Conservation (phyloP, 2,797 vertebrate species). For the Thalassophryne amazonica region DNA sequence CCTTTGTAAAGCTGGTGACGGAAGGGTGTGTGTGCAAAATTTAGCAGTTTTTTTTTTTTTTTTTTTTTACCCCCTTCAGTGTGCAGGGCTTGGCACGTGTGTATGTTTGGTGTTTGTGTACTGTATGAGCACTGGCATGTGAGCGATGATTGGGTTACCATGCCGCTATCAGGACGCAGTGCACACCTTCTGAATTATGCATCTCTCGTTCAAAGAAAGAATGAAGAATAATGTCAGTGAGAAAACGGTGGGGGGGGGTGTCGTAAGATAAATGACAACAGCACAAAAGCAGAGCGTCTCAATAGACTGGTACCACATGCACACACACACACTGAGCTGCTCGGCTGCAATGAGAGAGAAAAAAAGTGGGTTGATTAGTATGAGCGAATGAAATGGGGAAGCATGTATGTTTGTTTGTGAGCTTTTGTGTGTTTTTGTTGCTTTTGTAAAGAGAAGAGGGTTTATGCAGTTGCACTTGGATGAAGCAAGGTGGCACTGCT, state of each 20-base stretch:
- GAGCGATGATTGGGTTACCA: slow-evolving; percentile 52
- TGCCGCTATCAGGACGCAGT: slow-evolving; percentile 45
- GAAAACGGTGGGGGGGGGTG: slow-evolving; percentile 25
- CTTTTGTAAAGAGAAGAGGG: slow-evolving; percentile 29
- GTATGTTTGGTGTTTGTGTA: background rate
- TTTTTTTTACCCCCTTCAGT: too few relatives aligned
- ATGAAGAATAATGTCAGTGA: slow-evolving; percentile 47
- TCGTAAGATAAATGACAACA: slow-evolving; percentile 60
- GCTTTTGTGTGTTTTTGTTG: background rate
- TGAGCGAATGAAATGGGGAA: slow-evolving; percentile 41
- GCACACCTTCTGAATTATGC: slow-evolving; percentile 66
- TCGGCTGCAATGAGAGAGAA: slow-evolving; percentile 47
- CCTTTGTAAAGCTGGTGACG: slow-evolving; percentile 9
- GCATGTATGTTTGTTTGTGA: slow-evolving; percentile 43
- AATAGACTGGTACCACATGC: slow-evolving; percentile 41
- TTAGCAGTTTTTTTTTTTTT: background rate
- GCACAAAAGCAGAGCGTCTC: slow-evolving; percentile 51
- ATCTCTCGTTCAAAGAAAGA: slow-evolving; percentile 63
- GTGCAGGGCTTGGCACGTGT: too few relatives aligned
- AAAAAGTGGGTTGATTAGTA: slow-evolving; percentile 70
- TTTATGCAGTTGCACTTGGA: slow-evolving; percentile 33
- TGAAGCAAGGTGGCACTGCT: slow-evolving; percentile 73
- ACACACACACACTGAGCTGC: slow-evolving; percentile 11
- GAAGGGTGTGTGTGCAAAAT: background rate
- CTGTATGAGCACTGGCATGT: background rate